Evolutionary conservation across 2,888 invertebrate genomes (phyloP).

Genomic region (Octodonta nipae): DNA sequence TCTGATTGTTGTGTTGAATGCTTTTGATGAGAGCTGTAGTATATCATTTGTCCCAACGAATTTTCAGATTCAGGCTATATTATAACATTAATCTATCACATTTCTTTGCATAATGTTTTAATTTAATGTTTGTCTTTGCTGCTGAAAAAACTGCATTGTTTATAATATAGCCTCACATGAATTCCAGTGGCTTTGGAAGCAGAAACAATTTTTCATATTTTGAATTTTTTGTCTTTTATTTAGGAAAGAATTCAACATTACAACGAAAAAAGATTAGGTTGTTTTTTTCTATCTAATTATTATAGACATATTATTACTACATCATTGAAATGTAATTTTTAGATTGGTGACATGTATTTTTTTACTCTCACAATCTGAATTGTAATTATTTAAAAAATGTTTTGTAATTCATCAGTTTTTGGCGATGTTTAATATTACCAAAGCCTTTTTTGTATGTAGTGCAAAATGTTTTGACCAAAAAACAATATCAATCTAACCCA

Average conservation of each 20-base stretch:
- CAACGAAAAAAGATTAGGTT: conserved; percentile 17
- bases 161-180: conserved; percentile 21
- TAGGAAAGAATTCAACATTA: conserved; percentile 27
- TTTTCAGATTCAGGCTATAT: conserved; percentile 25
- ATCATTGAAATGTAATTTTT: conserved; percentile 19
- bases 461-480: conserved; percentile 33
- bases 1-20: conserved; percentile 14
- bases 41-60: conserved; percentile 30
- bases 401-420: conserved; percentile 17
- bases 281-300: conserved; percentile 10
- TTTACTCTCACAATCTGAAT: conserved; percentile 21
- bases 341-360: conserved; percentile 18
- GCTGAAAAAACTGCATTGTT: conserved; percentile 1
- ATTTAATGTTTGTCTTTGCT: conserved; percentile 1
- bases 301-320: conserved; percentile 11
- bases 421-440: conserved; percentile 12
- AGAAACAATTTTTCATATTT: conserved; percentile 26
- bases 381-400: conserved; percentile 23
- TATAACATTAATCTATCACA: conserved; percentile 15
- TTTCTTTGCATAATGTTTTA: conserved; percentile 8
- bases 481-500: conserved; percentile 4
- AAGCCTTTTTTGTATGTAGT: conserved; percentile 25
- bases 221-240: conserved; percentile 31
- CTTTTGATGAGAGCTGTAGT: conserved; percentile 23
- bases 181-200: conserved; percentile 26